These are phyloP conservation scores for Rhogogaster chlorosoma DNA, from an alignment of 2,888 invertebrate genomes.

Conservation along the genomic window DNA sequence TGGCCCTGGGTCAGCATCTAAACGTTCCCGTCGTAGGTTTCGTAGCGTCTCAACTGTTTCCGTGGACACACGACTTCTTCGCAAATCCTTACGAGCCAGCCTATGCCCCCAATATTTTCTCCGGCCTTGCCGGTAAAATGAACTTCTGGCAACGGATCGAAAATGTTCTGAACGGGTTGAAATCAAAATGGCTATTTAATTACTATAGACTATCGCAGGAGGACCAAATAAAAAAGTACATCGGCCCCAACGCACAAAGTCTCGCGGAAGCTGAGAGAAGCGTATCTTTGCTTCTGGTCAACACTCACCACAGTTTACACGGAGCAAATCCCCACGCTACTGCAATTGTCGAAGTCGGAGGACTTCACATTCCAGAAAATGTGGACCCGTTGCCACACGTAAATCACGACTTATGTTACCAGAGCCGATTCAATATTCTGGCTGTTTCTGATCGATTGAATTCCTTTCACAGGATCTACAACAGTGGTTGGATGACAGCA, in stretches of 20 bases:
- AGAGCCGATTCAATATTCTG: background rate
- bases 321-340: slow-evolving; percentile 79
- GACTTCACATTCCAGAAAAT: slow-evolving; percentile 77
- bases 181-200: slow-evolving; percentile 40
- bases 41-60: slow-evolving; percentile 52
- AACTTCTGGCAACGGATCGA: slow-evolving; percentile 63
- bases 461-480: slow-evolving; percentile 61
- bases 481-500: slow-evolving; percentile 60
- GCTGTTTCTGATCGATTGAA: background rate
- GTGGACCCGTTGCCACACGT: slow-evolving; percentile 58
- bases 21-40: slow-evolving; percentile 67
- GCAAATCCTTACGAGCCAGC: slow-evolving; percentile 63
- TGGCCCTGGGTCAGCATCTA: slow-evolving; percentile 55
- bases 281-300: slow-evolving; percentile 78
- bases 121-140: slow-evolving; percentile 27
- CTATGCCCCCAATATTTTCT: slow-evolving; percentile 56
- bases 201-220: slow-evolving; percentile 58
- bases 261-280: slow-evolving; percentile 76
- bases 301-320: slow-evolving; percentile 78
- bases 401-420: slow-evolving; percentile 61
- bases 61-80: slow-evolving; percentile 58
- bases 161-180: slow-evolving; percentile 55
- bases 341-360: slow-evolving; percentile 80
- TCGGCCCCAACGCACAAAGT: slow-evolving; percentile 69
- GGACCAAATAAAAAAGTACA: slow-evolving; percentile 60